Conservation (phyloP, 2,113 vertebrate species). For the Meles meles region DNA sequence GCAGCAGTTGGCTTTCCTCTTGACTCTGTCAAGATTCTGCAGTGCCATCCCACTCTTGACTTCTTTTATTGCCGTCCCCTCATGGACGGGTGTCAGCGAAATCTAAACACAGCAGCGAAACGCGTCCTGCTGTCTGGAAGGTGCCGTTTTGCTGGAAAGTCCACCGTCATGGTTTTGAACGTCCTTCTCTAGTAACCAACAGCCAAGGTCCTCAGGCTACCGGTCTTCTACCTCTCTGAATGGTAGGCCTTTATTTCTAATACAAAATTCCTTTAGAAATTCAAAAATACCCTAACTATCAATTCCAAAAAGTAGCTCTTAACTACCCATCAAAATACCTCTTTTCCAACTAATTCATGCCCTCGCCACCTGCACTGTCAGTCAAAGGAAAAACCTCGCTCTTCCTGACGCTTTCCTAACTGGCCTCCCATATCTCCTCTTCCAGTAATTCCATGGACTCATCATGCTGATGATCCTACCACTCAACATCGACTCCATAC, state of each 20-base stretch:
- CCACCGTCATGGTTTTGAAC: not conserved
- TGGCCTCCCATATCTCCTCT: not conserved
- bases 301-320: not conserved
- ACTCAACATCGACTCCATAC: not conserved
- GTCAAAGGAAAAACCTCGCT: not conserved
- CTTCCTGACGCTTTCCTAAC: not conserved
- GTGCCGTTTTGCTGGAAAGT: not conserved
- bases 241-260: not conserved
- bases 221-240: not conserved
- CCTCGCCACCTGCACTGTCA: fast-evolving
- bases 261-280: not conserved
- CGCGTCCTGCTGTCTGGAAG: not conserved
- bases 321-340: not conserved
- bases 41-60: too few species aligned
- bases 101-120: not conserved
- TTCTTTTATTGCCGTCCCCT: not conserved
- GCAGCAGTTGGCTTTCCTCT: too few species aligned
- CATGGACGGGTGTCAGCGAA: too few species aligned
- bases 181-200: not conserved
- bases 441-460: too few species aligned
- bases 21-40: not conserved
- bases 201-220: not conserved
- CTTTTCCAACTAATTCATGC: not conserved
- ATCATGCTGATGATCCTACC: too few species aligned
- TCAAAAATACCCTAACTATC: not conserved